Base-by-base conservation (phyloP, 2,888 invertebrate genomes). In the Anoplius nigerrimus region DNA sequence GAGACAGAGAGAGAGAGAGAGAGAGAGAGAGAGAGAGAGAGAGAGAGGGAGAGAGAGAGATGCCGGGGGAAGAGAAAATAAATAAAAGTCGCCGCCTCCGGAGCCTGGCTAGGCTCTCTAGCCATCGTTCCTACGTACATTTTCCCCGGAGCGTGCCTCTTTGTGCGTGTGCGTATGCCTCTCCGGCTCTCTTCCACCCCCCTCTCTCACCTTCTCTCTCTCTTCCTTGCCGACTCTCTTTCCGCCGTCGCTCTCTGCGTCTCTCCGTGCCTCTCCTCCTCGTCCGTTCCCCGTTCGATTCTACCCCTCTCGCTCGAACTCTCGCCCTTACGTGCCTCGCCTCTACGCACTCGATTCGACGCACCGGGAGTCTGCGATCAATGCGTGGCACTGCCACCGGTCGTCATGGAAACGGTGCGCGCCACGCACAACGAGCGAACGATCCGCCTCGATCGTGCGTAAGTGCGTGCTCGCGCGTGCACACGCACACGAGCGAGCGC, bases 361-460 rank as follows among this genome's bases (percentile, higher is more conserved):
- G 86, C 86, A 87, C 83, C 82, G 81, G 85, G 87, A 88, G 87
- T 87, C 88, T 88, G 87, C 88, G 88, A 88, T 88, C 88, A 85
- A 88, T 88, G 88, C 88, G 88, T 88, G 80, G 73, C 86, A 84
- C 85, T 85, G 85, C 79, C 81, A 82, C 74, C 78, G 81, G 88
- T 88, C 80, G 85, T 81, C 84, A 88, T 88, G 87, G 87, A 80
- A 84, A 88, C 88, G 74, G 83, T 80, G 84, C 85, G 84, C 83
- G 79, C 84, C 82, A 81, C 83, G 83, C 84, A 82, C 81, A 76
- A 64, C 81, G 74, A 77, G 74, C 80, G 77, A 80, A 80, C 84
- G 84, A 85, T 85, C 83, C 83, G 82, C 83, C 82, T 82, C 82
- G 82, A 83, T 84, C 82, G 81, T 75, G 78, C 76, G 80, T 80